Base-by-base conservation (phyloP, 1,140 invertebrate species). In the Fopius arisanus region DNA sequence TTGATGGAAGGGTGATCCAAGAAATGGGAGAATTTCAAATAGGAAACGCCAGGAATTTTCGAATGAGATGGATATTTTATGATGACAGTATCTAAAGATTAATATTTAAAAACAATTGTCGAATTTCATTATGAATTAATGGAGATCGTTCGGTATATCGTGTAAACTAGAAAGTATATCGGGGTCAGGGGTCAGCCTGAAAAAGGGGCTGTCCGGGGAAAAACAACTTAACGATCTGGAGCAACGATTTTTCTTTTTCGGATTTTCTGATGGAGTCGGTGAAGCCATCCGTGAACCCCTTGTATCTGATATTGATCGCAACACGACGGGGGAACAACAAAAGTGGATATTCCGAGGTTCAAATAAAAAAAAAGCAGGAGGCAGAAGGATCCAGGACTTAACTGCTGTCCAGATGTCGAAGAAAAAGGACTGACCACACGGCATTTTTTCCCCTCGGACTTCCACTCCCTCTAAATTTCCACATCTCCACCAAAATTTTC, bases 381-480 rank as follows among this genome's bases (percentile, higher is more conserved):
- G 14, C 23, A 37, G 26, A 33, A 5, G 31, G 16, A 66, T 31
- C 16, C 6, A 66, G 16, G 16, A 7, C 28, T 66, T 37, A 31
- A 31, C 31, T 66, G 63, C 26, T 16, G 63, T 66, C 63, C 63
- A 66, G 63, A 66, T 66, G 63, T 66, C 63, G 31, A 66, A 66
- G 29, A 66, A 66, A 66, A 33, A 31, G n/a, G 26, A 16, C 31
- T 33, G 63, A 66, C 16, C 37, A 31, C 31, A 16, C 31, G 1
- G 31, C 4, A 19, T 66, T 66, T 66, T 21, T 37, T 33, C 10
- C n/a, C 3, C 31, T 21, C 14, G 4, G 10, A 2, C 16, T 37
- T 37, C 31, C 31, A 28, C 29, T 65, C 43, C n/a, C n/a, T 51
- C 19, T 19, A 1, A n/a, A 51, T 51, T 51, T n/a, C 43, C 43